Evolutionary conservation across 2,797 vertebrate genomes (phyloP).

Genomic region (Neopelma chrysocephalum): DNA sequence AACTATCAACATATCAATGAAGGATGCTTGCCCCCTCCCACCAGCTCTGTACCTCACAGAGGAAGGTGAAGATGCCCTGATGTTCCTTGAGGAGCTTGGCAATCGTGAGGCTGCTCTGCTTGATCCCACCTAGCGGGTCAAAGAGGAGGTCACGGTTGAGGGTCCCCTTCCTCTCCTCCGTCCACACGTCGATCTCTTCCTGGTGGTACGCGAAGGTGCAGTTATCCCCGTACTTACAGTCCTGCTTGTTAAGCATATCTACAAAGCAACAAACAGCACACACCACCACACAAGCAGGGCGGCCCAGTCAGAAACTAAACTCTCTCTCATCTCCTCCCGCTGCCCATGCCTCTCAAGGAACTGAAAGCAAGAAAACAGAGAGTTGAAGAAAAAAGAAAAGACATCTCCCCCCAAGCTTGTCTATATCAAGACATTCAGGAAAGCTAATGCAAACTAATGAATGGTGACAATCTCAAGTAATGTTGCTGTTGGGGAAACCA

Average conservation of each 20-base stretch:
- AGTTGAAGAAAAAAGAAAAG: background rate
- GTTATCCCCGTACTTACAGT: conserved; percentile 99
- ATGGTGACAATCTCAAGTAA: background rate
- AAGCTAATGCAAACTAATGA: background rate
- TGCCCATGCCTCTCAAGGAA: background rate
- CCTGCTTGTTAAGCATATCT: conserved; percentile 98
- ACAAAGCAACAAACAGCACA: conserved; percentile 77
- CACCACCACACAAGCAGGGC: conserved; percentile 67
- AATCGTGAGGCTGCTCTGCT: conserved; percentile 79
- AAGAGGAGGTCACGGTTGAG: conserved; percentile 97
- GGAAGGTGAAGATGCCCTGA: conserved; percentile 84
- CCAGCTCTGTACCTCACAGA: conserved; percentile 79
- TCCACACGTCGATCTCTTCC: conserved; percentile 99
- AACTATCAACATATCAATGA: background rate
- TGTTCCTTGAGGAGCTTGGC: conserved; percentile 82
- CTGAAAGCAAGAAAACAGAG: conserved; percentile 36
- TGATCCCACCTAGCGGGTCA: conserved; percentile 81
- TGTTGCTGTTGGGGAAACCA: background rate
- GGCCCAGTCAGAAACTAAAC: conserved; percentile 59
- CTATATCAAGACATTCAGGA: background rate
- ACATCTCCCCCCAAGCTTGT: background rate
- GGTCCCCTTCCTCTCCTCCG: conserved; percentile 95
- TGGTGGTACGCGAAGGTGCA: conserved; percentile 99
- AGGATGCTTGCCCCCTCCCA: background rate
- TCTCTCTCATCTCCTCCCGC: background rate